Percentiles rank a stretch among this genome's conserved stretches.
These are phyloP conservation scores for Bombus difficillimus DNA, from an alignment of 1,140 invertebrate genomes.

Conservation along the genomic window DNA sequence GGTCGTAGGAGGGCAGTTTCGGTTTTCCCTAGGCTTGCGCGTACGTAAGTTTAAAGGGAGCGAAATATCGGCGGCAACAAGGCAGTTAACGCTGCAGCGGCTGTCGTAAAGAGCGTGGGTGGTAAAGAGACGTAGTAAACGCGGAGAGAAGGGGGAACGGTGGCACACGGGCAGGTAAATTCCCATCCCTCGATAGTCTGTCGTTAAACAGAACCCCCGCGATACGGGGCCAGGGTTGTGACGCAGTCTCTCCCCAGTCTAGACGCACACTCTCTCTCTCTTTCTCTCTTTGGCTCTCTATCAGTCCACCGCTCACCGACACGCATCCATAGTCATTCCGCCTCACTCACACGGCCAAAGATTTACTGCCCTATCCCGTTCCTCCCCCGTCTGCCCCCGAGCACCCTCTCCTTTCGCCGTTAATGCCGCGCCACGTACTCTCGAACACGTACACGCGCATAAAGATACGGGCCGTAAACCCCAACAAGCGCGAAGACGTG, in stretches of 20 bases:
- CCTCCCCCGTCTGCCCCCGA: not conserved
- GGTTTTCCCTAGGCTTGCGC: slow-evolving; percentile 20
- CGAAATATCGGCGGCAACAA: slow-evolving; percentile 66
- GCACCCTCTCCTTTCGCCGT: slow-evolving; percentile 61
- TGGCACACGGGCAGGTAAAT: slow-evolving; percentile 64
- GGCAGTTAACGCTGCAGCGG: slow-evolving; percentile 65
- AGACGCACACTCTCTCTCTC: slow-evolving; percentile 74
- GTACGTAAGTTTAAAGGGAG: slow-evolving; percentile 59
- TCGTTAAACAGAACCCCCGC: slow-evolving; percentile 73
- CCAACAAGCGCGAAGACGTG: slow-evolving; percentile 70
- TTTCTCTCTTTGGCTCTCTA: slow-evolving; percentile 34
- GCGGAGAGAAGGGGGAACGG: not conserved
- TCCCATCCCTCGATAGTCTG: slow-evolving; percentile 73
- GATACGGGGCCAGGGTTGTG: slow-evolving; percentile 76
- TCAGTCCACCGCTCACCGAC: slow-evolving; percentile 63
- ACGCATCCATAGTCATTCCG: slow-evolving; percentile 64
- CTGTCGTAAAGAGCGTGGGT: slow-evolving; percentile 62
- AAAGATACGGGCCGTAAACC: slow-evolving; percentile 78
- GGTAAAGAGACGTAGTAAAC: slow-evolving; percentile 54
- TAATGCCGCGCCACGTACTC: slow-evolving; percentile 78
- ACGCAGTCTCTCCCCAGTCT: slow-evolving; percentile 81
- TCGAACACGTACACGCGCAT: slow-evolving; percentile 68
- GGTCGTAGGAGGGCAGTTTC: slow-evolving; percentile 25
- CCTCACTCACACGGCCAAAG: slow-evolving; percentile 75
- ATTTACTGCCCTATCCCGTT: slow-evolving; percentile 76